A percentile compares a stretch with the other conserved stretches of the same genome.
Conservation (phyloP, 2,113 vertebrate genomes). For the Macquaria australasica region DNA sequence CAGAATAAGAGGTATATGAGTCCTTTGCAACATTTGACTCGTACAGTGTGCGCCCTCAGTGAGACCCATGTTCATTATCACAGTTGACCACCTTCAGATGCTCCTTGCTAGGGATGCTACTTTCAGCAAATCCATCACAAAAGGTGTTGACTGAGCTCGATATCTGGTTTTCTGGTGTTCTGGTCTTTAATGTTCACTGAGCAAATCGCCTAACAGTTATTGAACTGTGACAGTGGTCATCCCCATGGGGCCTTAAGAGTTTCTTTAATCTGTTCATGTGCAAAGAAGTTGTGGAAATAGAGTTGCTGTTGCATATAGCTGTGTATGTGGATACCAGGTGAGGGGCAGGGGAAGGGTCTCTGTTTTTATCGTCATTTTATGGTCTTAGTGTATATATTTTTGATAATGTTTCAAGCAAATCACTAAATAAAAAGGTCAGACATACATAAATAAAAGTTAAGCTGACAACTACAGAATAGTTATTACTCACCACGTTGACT, state of each 20-base stretch:
- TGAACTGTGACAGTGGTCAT: not conserved
- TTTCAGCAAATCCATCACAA: not conserved
- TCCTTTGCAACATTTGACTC: not conserved
- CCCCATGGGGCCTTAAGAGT: not conserved
- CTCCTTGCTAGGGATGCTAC: not conserved
- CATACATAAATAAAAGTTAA: not conserved
- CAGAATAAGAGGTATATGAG: conserved; percentile 2
- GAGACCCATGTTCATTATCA: not conserved
- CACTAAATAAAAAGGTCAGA: not conserved
- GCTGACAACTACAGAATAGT: not conserved
- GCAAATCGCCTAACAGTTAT: not conserved
- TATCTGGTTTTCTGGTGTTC: not conserved
- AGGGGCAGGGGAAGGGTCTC: not conserved
- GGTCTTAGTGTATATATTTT: not conserved
- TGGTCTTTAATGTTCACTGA: not conserved
- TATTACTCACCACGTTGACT: conserved; percentile 47
- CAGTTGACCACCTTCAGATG: not conserved
- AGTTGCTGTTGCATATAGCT: not conserved
- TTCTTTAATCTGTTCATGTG: not conserved
- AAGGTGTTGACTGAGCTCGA: not conserved
- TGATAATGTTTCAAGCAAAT: not conserved
- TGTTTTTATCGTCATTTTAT: not conserved
- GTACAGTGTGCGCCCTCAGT: not conserved
- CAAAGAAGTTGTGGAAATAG: not conserved
- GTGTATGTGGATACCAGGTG: not conserved